Evolutionary conservation across 2,888 invertebrate genomes (phyloP).

Genomic region (Cistogaster globosa): DNA sequence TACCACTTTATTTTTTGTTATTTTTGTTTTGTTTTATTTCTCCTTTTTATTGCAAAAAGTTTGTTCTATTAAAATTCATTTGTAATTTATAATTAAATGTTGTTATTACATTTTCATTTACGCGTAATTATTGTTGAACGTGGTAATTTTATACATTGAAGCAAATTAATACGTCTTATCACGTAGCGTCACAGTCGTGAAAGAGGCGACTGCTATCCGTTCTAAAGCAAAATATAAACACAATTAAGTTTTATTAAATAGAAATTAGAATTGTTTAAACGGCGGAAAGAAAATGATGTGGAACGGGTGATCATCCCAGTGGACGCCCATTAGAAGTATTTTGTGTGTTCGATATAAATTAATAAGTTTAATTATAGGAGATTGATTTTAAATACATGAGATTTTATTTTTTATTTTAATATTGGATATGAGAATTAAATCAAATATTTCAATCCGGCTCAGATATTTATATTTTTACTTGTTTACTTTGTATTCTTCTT

Average conservation of each 20-base stretch:
- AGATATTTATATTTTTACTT: too few relatives aligned
- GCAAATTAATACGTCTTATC: constrained; percentile 69
- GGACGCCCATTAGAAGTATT: constrained; percentile 22
- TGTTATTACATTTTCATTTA: constrained; percentile 67
- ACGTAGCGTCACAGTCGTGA: constrained; percentile 68
- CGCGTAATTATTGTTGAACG: constrained; percentile 64
- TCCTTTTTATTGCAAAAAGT: background rate
- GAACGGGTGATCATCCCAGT: background rate
- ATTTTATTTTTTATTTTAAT: too few relatives aligned
- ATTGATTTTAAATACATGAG: too few relatives aligned
- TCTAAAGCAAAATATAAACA: background rate
- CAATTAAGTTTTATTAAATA: background rate
- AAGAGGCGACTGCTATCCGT: constrained; percentile 57
- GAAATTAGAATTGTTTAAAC: background rate
- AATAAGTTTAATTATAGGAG: too few relatives aligned
- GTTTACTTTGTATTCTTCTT: too few relatives aligned
- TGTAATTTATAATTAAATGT: constrained; percentile 63
- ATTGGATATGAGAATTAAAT: too few relatives aligned
- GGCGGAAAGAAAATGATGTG: background rate
- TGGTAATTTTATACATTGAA: constrained; percentile 42
- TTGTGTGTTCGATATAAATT: too few relatives aligned
- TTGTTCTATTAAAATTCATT: constrained; percentile 2
- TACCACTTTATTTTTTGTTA: background rate
- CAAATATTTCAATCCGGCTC: too few relatives aligned
- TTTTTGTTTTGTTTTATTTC: constrained; percentile 10